Conservation (phyloP, 2,888 invertebrate species). For the Oxystoma pomonae region DNA sequence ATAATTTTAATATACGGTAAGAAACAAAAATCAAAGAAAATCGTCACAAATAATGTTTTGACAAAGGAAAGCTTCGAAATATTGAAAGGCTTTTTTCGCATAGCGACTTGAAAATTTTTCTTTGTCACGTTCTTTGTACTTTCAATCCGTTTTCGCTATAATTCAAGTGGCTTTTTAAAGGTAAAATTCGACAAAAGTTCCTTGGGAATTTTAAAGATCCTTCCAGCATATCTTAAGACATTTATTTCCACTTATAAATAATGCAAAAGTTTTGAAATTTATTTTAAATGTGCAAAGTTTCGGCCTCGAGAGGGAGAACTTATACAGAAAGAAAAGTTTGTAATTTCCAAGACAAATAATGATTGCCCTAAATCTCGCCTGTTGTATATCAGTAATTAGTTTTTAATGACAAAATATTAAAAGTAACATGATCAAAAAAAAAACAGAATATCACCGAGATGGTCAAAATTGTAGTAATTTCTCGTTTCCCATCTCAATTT, state of each 20-base stretch:
- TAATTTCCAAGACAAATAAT: background rate
- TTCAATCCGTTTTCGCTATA: no score
- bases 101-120: constrained; percentile 26
- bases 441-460: no score
- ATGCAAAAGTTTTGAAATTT: background rate
- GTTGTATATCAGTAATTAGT: background rate
- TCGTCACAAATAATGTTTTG: no score
- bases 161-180: background rate
- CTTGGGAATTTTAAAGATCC: constrained; percentile 6
- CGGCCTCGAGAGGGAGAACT: background rate
- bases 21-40: no score
- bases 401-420: no score
- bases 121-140: constrained; percentile 40
- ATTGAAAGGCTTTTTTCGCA: no score
- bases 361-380: background rate
- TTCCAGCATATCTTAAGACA: constrained; percentile 7
- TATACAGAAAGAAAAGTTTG: background rate
- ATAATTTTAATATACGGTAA: no score
- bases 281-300: background rate
- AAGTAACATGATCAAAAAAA: no score
- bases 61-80: no score
- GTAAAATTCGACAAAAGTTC: background rate
- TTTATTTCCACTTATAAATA: constrained; percentile 4
- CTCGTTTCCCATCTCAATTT: no score
- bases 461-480: no score